Evolutionary conservation across 2,888 invertebrate genomes (phyloP), one percentile per base, ranked within the genome.

Genomic region (Tuta absoluta): DNA sequence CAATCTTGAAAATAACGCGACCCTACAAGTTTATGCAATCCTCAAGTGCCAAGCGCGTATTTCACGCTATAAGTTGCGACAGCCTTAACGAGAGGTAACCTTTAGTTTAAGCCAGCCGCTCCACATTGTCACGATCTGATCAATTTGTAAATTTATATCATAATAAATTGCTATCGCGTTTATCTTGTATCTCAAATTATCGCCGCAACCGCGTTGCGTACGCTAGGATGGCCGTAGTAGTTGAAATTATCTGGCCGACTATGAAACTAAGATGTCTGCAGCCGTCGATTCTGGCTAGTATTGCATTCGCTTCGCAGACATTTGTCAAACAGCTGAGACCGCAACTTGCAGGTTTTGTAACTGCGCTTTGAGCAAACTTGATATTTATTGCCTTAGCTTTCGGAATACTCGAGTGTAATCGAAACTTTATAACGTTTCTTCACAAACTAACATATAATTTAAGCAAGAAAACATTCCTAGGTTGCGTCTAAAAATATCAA

Each of bases 51-150:
- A 64, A 67, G 68, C 67, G 69, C 74, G 80, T 78, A 80, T 79
- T 81, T 84, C 78, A 79, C 75, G 77, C 77, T 78, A 80, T n/a
- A 81, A 80, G 73, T 91, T 89, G 85, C 90, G 86, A 85, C 85
- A 90, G 75, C 67, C 72, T 76, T 89, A 90, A 91, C 87, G 84
- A 89, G 90, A 80, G 51, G 84, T 89, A 89, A 91, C 91, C 91
- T 91, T 91, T 91, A 84, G 73, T 78, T 77, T 82, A 79, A 84
- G 84, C 82, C 79, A 80, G 79, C 77, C 84, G 86, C 82, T 86
- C 85, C 78, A 86, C 83, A 90, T 88, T 89, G 89, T 89, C 87
- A 89, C 86, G 89, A 85, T 77, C 76, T 74, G 81, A 89, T 87
- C 86, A 80, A 76, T 76, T 79, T 71, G 77, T 80, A 78, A 82